phyloP scores from a whole-genome alignment of 2,113 vertebrate species.

The Macroglossus sobrinus region DNA sequence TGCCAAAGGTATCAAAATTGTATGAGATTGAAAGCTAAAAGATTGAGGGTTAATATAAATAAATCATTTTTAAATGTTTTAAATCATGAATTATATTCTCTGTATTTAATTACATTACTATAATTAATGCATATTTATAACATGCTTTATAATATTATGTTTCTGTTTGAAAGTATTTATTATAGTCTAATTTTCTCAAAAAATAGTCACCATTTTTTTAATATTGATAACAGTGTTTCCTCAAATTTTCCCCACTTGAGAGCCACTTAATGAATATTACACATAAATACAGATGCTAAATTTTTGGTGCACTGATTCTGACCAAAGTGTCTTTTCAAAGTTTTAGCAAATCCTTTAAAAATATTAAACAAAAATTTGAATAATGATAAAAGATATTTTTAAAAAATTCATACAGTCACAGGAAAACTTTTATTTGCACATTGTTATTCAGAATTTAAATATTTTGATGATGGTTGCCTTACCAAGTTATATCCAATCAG shows the following conservation, averaged over 20 bases:
- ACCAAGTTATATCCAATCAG: background rate
- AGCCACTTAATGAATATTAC: background rate
- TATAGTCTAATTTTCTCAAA: background rate
- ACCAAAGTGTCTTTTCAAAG: too few relatives aligned
- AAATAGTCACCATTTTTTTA: background rate
- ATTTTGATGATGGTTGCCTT: background rate
- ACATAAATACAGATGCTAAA: background rate
- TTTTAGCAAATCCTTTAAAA: too few relatives aligned
- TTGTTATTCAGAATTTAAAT: constrained; percentile 19
- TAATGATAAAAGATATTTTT: background rate
- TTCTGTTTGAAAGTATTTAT: background rate
- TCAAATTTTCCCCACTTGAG: background rate
- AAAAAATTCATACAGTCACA: background rate
- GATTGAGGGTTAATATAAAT: background rate
- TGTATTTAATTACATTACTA: background rate
- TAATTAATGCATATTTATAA: background rate
- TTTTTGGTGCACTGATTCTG: background rate
- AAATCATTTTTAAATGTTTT: background rate
- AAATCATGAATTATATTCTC: background rate
- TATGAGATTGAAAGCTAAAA: background rate
- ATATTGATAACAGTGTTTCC: background rate
- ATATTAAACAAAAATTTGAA: background rate
- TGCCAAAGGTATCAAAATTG: background rate
- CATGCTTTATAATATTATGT: background rate
- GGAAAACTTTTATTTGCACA: background rate